Conservation (phyloP, 2,888 invertebrate species). For the Unio delphinus region DNA sequence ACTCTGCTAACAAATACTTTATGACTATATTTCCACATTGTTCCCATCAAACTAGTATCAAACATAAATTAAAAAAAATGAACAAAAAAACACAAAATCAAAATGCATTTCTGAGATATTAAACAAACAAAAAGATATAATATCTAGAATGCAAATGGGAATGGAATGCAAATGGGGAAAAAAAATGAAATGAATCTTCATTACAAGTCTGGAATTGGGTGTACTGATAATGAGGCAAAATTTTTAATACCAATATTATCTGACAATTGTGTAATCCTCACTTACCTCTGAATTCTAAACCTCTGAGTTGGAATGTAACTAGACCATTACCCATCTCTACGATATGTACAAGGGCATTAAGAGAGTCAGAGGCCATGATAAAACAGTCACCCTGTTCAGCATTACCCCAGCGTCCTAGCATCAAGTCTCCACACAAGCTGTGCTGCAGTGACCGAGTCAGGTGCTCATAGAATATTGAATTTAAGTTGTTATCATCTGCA, state of each 20-base stretch:
- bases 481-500: slow-evolving; percentile 96
- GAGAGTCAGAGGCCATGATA: slow-evolving; percentile 96
- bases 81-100: no score
- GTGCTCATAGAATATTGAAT: slow-evolving; percentile 99
- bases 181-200: no score
- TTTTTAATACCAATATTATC: not conserved
- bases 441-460: slow-evolving; percentile 95
- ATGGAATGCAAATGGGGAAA: no score
- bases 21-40: no score
- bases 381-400: slow-evolving; percentile 98
- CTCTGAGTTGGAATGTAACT: slow-evolving; percentile 97
- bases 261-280: not conserved
- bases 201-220: no score
- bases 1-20: no score
- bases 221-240: no score
- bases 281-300: slow-evolving; percentile 90
- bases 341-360: slow-evolving; percentile 98
- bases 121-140: no score
- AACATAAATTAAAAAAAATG: no score
- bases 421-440: slow-evolving; percentile 80
- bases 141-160: no score
- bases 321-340: slow-evolving; percentile 98
- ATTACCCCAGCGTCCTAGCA: slow-evolving; percentile 87
- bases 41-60: no score
- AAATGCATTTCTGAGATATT: no score